These are phyloP conservation scores for Alectoris magna DNA, from an alignment of 2,797 vertebrate genomes.

Conservation along the genomic window DNA sequence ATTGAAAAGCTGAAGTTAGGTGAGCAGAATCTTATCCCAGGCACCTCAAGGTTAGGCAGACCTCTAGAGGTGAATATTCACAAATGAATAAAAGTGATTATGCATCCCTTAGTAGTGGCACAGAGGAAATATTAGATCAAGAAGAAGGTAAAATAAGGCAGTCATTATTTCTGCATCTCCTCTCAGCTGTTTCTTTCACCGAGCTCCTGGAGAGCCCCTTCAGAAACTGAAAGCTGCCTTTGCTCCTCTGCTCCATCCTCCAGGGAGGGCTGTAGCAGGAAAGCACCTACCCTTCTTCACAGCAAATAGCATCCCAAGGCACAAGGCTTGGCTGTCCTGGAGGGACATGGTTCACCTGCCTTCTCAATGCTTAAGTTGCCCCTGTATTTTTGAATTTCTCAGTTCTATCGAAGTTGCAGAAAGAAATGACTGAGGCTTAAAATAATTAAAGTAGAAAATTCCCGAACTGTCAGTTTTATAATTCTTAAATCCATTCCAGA, in stretches of 20 bases:
- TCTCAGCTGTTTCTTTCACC: constrained; percentile 29
- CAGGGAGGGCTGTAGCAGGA: not conserved
- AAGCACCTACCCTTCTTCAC: constrained; percentile 37
- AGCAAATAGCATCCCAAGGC: not conserved
- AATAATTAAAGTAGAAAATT: constrained; percentile 46
- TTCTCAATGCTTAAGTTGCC: not conserved
- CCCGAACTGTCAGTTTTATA: constrained; percentile 39
- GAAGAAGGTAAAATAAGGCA: not conserved
- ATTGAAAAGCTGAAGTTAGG: not conserved
- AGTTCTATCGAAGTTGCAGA: not conserved
- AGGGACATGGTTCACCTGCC: not conserved
- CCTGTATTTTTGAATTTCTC: not conserved
- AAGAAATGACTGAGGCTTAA: constrained; percentile 19
- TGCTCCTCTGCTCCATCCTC: not conserved
- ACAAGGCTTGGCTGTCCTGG: not conserved
- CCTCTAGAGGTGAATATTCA: not conserved
- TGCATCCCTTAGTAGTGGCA: not conserved
- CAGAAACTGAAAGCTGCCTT: constrained; percentile 15
- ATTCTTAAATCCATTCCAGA: constrained; percentile 44
- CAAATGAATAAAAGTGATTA: not conserved
- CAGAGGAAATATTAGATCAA: rapidly evolving
- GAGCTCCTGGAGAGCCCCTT: not conserved
- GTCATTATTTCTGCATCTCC: not conserved
- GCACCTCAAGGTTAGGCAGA: not conserved
- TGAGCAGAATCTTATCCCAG: not conserved